These are phyloP conservation scores for Xylota sylvarum DNA, from an alignment of 2,888 invertebrate genomes.

Conservation along the genomic window DNA sequence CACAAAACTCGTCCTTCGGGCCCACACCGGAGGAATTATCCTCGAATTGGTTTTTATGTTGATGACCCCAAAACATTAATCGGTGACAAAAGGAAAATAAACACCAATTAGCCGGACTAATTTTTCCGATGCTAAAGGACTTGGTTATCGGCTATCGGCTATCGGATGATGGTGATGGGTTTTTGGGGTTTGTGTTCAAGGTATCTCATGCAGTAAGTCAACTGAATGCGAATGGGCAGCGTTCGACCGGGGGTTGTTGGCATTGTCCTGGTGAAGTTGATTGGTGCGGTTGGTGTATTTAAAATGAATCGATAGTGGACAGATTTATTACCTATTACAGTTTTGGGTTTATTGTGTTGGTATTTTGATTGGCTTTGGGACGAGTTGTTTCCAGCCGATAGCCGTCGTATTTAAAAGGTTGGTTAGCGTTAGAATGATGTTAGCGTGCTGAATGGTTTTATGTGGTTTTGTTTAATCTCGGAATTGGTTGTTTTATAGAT, in stretches of 20 bases:
- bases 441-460: not conserved
- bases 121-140: slow-evolving; percentile 35
- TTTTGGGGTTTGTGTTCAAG: not conserved
- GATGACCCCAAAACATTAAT: slow-evolving; percentile 72
- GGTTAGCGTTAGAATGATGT: not conserved
- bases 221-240: slow-evolving; percentile 10
- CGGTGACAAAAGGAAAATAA: slow-evolving; percentile 65
- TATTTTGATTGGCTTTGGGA: not conserved
- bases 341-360: not conserved
- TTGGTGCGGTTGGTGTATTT: slow-evolving; percentile 16
- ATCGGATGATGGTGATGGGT: slow-evolving; percentile 12
- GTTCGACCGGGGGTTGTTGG: not conserved
- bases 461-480: slow-evolving; percentile 3
- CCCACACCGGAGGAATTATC: slow-evolving; percentile 26
- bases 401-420: no score
- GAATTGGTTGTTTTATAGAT: not conserved
- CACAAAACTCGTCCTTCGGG: slow-evolving; percentile 34
- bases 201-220: slow-evolving; percentile 38
- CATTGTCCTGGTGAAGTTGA: slow-evolving; percentile 1
- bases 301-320: slow-evolving; percentile 32
- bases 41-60: slow-evolving; percentile 56
- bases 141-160: slow-evolving; percentile 44
- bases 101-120: slow-evolving; percentile 71
- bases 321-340: slow-evolving; percentile 20
- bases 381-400: no score